A percentile compares a stretch with the other conserved stretches of the same genome.
Conservation (phyloP, 2,888 invertebrate genomes). For the Opisthograptis luteolata region DNA sequence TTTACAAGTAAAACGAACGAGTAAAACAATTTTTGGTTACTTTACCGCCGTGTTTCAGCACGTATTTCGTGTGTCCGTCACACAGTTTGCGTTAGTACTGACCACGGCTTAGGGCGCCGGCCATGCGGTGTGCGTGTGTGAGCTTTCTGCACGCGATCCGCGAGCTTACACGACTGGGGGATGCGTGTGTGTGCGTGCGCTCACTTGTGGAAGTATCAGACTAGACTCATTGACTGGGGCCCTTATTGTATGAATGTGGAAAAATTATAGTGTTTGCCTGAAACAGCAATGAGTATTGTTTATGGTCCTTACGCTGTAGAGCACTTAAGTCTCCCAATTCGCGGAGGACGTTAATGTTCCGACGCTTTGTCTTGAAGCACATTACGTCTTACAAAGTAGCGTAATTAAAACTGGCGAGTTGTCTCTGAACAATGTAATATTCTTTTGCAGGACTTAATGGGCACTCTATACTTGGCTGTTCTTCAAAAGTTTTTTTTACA, state of each 20-base stretch:
- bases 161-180: constrained; percentile 76
- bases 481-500: background rate
- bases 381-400: constrained; percentile 73
- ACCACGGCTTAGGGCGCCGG: constrained; percentile 84
- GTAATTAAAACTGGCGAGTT: constrained; percentile 68
- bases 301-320: constrained; percentile 62
- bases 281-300: constrained; percentile 78
- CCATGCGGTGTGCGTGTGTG: constrained; percentile 81
- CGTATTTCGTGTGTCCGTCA: constrained; percentile 84
- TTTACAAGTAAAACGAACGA: constrained; percentile 49
- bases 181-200: constrained; percentile 71
- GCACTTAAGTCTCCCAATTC: constrained; percentile 81
- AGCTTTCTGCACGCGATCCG: constrained; percentile 83
- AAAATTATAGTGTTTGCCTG: constrained; percentile 83
- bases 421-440: constrained; percentile 48
- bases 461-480: constrained; percentile 16
- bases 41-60: constrained; percentile 79
- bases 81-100: constrained; percentile 84
- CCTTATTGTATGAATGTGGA: constrained; percentile 85
- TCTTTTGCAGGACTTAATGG: constrained; percentile 40
- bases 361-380: constrained; percentile 68
- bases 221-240: constrained; percentile 85
- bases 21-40: constrained; percentile 52
- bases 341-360: constrained; percentile 70
- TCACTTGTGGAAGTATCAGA: constrained; percentile 78